Conservation (phyloP, 2,113 vertebrate genomes). For the Hystrix brachyura region DNA sequence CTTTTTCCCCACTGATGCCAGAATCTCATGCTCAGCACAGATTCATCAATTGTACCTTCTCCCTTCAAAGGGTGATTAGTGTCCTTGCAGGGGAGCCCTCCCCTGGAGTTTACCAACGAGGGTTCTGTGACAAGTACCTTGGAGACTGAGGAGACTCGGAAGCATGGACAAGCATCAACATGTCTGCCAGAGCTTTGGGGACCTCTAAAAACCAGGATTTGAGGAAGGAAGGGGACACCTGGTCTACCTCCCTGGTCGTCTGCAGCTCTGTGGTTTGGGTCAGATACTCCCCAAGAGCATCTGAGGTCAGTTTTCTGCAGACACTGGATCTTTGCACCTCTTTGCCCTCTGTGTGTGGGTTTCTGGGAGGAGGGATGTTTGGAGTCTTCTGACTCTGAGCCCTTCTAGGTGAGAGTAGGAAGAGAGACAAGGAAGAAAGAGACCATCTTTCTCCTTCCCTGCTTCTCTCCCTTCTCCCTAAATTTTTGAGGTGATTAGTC, state of each 20-base stretch:
- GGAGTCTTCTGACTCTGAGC: background rate
- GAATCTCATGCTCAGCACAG: background rate
- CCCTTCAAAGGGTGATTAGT: background rate
- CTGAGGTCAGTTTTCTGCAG: background rate
- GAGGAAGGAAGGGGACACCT: background rate
- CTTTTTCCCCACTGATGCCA: slow-evolving; percentile 5
- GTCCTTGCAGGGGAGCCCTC: background rate
- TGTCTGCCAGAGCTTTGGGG: background rate
- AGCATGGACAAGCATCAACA: background rate
- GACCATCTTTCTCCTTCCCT: background rate
- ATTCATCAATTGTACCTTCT: background rate
- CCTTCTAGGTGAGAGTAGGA: background rate
- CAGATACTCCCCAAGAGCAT: background rate
- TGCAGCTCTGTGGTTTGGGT: background rate
- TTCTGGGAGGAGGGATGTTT: background rate
- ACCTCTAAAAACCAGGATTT: background rate
- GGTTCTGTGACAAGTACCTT: background rate
- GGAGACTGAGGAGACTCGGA: background rate
- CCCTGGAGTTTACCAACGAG: background rate
- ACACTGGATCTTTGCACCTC: background rate
- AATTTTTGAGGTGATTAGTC: background rate
- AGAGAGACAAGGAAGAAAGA: background rate
- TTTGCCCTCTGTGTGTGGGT: background rate
- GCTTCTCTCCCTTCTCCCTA: background rate
- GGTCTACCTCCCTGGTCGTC: background rate